Evolutionary conservation across 2,888 invertebrate species (phyloP).

Genomic region (Linnaemya vulpina): DNA sequence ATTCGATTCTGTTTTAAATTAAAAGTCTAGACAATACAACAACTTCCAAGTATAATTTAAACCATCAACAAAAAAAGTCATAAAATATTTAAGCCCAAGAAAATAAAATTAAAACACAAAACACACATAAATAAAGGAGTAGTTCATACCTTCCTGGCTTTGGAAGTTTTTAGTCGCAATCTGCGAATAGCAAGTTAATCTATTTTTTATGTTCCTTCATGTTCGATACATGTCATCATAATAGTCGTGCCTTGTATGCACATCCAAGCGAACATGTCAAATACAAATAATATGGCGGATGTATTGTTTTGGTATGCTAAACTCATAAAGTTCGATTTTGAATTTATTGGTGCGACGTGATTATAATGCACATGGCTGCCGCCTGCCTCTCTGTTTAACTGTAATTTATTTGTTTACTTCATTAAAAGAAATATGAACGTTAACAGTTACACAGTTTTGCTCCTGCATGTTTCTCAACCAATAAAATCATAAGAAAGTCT

Average conservation of each 20-base stretch:
- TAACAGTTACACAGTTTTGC: background rate
- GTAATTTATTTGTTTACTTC: conserved; percentile 58
- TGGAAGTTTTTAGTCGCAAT: conserved; percentile 38
- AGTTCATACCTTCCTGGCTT: conserved; percentile 16
- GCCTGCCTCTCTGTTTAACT: conserved; percentile 40
- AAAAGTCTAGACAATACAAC: background rate
- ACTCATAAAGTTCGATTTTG: conserved; percentile 80
- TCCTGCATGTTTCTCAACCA: background rate
- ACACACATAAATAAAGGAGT: background rate
- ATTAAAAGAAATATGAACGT: background rate
- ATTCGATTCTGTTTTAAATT: background rate
- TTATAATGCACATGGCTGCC: conserved; percentile 77
- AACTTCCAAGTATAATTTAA: background rate
- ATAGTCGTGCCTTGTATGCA: background rate
- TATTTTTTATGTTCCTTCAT: conserved; percentile 67
- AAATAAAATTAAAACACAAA: background rate
- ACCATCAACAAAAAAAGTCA: background rate
- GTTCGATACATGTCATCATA: conserved; percentile 6
- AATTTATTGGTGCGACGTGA: conserved; percentile 82
- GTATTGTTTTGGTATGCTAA: conserved; percentile 73
- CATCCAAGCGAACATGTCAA: background rate
- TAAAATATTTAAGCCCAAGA: conserved; percentile 12
- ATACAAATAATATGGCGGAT: conserved; percentile 29
- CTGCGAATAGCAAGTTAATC: conserved; percentile 58
- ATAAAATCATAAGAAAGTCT: no score